Conservation (phyloP, 2,113 vertebrate genomes). For the Jacana jacana region DNA sequence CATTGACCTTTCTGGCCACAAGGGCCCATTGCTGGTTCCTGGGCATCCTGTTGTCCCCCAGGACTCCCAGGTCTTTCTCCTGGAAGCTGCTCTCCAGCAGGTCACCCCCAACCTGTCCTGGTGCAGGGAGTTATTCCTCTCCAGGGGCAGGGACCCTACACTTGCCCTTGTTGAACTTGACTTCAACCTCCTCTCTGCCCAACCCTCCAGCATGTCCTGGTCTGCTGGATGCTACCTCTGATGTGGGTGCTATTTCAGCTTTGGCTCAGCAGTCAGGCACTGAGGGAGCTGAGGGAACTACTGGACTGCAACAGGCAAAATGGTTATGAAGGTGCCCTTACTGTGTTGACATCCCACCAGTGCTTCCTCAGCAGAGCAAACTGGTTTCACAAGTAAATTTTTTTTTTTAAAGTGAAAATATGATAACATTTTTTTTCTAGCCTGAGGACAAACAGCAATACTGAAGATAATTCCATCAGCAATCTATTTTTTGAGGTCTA, state of each 20-base stretch:
- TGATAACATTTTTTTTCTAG: background rate
- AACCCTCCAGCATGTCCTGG: no score
- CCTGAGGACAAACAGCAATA: background rate
- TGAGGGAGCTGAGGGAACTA: background rate
- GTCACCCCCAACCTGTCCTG: no score
- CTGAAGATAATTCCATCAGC: background rate
- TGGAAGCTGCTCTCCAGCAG: no score
- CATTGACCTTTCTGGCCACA: no score
- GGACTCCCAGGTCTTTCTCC: no score
- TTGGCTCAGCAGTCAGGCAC: background rate
- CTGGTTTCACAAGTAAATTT: background rate
- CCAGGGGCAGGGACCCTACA: no score
- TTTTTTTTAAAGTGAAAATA: background rate
- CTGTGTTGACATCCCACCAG: background rate
- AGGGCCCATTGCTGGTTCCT: no score
- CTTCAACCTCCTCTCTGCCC: no score
- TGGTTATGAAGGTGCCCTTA: background rate
- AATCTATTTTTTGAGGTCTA: background rate
- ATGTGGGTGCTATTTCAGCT: background rate
- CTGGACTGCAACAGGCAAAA: background rate
- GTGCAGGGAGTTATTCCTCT: no score
- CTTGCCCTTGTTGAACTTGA: no score
- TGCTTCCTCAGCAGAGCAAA: background rate
- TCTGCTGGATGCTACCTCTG: background rate
- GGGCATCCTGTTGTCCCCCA: no score